A percentile compares a stretch with the other conserved stretches of the same genome.
phyloP scores from a whole-genome alignment of 2,888 invertebrate genomes.

The Synanthedon formicaeformis region DNA sequence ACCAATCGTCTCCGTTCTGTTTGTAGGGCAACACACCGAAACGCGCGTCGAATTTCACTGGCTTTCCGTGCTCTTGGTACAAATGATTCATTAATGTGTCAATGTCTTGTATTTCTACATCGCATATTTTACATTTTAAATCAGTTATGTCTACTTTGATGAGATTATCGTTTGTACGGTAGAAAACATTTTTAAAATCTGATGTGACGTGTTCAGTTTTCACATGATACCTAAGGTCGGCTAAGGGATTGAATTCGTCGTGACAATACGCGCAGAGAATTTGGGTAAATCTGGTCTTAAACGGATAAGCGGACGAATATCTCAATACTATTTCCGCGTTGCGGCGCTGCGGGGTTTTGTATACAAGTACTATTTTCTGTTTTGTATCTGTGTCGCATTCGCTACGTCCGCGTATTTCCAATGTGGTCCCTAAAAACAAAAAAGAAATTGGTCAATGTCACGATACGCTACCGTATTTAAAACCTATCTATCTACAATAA shows the following conservation, averaged over 20 bases:
- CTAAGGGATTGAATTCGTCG: constrained; percentile 39
- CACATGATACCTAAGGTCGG: constrained; percentile 45
- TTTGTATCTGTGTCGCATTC: constrained; percentile 41
- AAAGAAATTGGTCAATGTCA: constrained; percentile 53
- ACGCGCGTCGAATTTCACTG: constrained; percentile 48
- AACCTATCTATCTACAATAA: not conserved
- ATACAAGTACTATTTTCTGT: constrained; percentile 59
- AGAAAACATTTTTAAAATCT: constrained; percentile 53
- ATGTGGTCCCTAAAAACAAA: constrained; percentile 63
- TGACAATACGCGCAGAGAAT: constrained; percentile 57
- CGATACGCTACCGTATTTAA: not conserved
- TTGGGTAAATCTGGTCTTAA: constrained; percentile 56
- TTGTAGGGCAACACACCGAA: constrained; percentile 58
- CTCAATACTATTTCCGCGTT: constrained; percentile 56
- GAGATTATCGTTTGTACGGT: constrained; percentile 53
- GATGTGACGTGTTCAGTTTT: constrained; percentile 39
- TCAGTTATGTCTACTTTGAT: constrained; percentile 57
- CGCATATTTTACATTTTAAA: constrained; percentile 50
- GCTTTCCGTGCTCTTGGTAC: constrained; percentile 39
- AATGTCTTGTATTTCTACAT: constrained; percentile 34
- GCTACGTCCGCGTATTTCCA: constrained; percentile 54
- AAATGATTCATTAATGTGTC: constrained; percentile 51
- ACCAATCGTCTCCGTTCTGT: constrained; percentile 36
- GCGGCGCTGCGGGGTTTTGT: constrained; percentile 56
- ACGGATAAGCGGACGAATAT: constrained; percentile 54